These are phyloP conservation scores for Scytalopus superciliaris DNA, from an alignment of 2,113 vertebrate species.

Conservation along the genomic window DNA sequence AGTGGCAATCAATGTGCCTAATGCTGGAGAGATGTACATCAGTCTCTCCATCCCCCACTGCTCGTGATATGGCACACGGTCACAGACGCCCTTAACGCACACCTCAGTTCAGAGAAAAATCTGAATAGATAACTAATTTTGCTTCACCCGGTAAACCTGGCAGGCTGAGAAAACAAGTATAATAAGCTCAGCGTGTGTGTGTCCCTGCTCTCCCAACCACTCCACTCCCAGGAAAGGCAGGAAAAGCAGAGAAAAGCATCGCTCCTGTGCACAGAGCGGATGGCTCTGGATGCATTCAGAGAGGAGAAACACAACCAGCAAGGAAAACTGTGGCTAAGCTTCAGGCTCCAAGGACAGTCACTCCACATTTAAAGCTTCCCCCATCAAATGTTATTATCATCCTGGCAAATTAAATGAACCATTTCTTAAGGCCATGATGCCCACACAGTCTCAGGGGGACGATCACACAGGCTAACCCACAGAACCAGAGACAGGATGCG, in stretches of 20 bases:
- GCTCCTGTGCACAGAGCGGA: fast-evolving
- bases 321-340: background rate
- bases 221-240: fast-evolving
- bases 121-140: background rate
- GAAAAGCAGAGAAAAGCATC: background rate
- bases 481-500: background rate
- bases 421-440: background rate
- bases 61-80: background rate
- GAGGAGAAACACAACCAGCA: background rate
- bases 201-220: background rate
- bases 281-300: fast-evolving
- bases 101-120: background rate
- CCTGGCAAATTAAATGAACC: background rate
- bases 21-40: background rate
- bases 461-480: background rate
- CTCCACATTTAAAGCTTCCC: background rate
- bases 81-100: background rate
- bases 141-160: background rate
- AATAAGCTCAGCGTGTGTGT: background rate
- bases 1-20: background rate
- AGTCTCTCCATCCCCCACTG: background rate
- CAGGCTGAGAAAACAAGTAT: background rate
- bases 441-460: background rate
- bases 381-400: slow-evolving; percentile 1
- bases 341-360: background rate